phyloP scores from a whole-genome alignment of 92 coral and sea anemone species.

The Porites evermanni region DNA sequence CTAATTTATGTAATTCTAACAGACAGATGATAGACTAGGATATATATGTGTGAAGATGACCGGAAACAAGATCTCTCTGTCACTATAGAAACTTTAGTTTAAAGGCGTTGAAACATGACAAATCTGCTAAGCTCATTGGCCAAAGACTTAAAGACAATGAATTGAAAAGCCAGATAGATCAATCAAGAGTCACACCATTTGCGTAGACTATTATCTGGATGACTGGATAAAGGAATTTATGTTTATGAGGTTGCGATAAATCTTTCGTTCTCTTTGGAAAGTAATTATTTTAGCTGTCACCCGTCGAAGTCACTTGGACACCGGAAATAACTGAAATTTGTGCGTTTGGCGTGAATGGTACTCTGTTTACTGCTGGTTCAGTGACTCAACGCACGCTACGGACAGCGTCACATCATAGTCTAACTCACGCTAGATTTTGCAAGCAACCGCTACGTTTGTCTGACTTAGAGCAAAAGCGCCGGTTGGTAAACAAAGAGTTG shows the following conservation, averaged over 20 bases:
- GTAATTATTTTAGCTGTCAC: conserved; percentile 2
- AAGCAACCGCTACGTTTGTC: conserved; percentile 37
- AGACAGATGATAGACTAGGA: conserved; percentile 7
- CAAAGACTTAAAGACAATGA: conserved; percentile 6
- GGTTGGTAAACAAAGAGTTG: conserved; percentile 27
- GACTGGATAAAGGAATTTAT: conserved; percentile 45
- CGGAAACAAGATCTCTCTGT: conserved; percentile 29
- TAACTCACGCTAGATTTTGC: conserved; percentile 32
- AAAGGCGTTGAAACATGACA: conserved; percentile 16
- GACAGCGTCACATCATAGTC: not conserved
- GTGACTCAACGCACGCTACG: conserved; percentile 20
- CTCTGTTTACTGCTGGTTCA: not conserved
- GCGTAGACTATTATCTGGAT: conserved; percentile 49
- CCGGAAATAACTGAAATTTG: conserved; percentile 51
- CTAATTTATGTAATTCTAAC: conserved; percentile 13
- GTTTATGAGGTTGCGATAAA: conserved; percentile 6
- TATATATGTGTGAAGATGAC: conserved; percentile 20
- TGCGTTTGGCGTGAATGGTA: conserved; percentile 28
- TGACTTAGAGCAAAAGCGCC: conserved; percentile 19
- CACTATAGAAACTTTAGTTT: conserved; percentile 46
- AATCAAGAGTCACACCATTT: conserved; percentile 27
- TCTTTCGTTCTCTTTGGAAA: conserved; percentile 21
- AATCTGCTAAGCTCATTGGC: conserved; percentile 33
- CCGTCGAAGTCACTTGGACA: not conserved
- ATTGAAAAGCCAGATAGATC: not conserved